Base-by-base conservation (phyloP, 37 sponge, comb jelly and placozoan genomes). In the Beroe ovata region DNA sequence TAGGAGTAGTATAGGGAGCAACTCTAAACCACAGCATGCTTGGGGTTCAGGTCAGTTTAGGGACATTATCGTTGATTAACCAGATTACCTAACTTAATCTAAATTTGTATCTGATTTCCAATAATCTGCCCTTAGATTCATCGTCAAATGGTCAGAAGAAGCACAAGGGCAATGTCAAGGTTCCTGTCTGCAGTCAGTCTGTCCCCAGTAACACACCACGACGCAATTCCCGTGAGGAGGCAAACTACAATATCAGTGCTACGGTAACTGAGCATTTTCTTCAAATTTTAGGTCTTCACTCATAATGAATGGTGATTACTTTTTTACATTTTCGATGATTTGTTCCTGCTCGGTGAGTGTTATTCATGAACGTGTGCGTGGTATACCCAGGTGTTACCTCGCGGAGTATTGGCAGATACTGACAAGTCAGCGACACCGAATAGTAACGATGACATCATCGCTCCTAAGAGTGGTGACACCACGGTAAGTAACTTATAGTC, bases 141-240 rank as follows among this genome's bases (percentile, higher is more conserved):
- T 29, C 32, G 2, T 3, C 69, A 30, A 66, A 8, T 3, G 36
- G 36, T 33, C 54, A 47, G 54, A 47, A 47, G 54, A 66, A 66
- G 35, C 36, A 29, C 32, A 66, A 66, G 35, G 69, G 69, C 18
- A 66, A 66, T 33, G 69, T 66, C 36, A 66, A 66, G 36, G 69
- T 66, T 8, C 69, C 69, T 29, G 6, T 28, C 21, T 25, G 29
- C 4, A 16, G 23, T 62, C 18, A 30, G 1, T 33, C 69, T 6
- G 33, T 8, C 1, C 54, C 54, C 6, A 32, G 8, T 8, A 66
- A 32, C 35, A 14, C 35, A 4, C 25, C 25, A 25, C 29, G 69
- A 66, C 69, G 69, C 1, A 16, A 26, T 37, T 66, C 69, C 16
- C 29, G 69, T 14, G 69, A 66, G 1, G 69, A 66, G 69, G 18